Evolutionary conservation across 2,113 vertebrate species (phyloP), one percentile per base, ranked within the genome.

Genomic region (Otus sunia): DNA sequence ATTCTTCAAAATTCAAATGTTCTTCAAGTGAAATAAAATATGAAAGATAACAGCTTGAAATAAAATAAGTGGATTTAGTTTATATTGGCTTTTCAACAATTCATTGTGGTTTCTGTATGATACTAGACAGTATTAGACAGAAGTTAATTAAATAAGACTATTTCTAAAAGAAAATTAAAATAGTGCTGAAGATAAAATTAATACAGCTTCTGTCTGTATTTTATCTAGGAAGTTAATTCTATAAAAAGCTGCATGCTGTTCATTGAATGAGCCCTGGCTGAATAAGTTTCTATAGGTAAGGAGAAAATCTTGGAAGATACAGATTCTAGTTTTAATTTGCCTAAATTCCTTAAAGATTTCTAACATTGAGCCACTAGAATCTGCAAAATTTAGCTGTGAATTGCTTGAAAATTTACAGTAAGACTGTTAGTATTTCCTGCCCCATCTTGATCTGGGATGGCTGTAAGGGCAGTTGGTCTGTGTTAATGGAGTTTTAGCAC

Each of bases 401-500:
- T 60, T 75, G 2, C 43, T 68, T 86, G 30, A 93, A 84, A 88
- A 91, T 68, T 56, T 87, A 36, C 23, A 72, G 30, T 36, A 67
- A 75, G 23, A 16, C 30, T 60, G 36, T 39, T 60, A 75, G 14
- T 34, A 60, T 94, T 88, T 91, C 12, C 49, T 94, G 8, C 12
- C 5, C 6, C 6, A 71, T 90, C 56, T 78, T 87, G 7, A 25
- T 72, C 43, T 58, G 39, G 12, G 41, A 82, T 78, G 20, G 32
- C 41, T 71, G 6, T 56, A 74, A 87, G 58, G 63, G 25, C 37
- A 52, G 20, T 83, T 64, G 23, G 34, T 87, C 36, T 62, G 32
- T 78, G 62, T 88, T 93, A 82, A 68, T 88, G 60, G 64, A 17
- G 37, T 82, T 94, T 94, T 91, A 95, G 60, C 77, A 94, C 56